These are phyloP conservation scores for Mus minutoides DNA, from an alignment of 2,797 vertebrate genomes.

Conservation along the genomic window DNA sequence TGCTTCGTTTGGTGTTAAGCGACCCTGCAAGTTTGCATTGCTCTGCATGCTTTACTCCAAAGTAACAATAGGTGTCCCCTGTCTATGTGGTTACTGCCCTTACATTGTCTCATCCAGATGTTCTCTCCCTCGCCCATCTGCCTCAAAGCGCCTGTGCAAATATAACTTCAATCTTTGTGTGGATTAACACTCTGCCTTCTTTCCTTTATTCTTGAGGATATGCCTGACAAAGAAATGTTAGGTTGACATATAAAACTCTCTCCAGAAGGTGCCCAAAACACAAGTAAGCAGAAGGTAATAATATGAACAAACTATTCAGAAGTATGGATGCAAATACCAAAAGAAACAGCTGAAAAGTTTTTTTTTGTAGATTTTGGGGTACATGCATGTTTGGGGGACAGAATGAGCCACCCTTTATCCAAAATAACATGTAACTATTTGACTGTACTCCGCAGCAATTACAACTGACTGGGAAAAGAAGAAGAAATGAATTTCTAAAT, in stretches of 20 bases:
- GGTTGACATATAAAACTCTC: constrained; percentile 62
- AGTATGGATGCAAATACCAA: constrained; percentile 52
- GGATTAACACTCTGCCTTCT: constrained; percentile 30
- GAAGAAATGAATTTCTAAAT: constrained; percentile 40
- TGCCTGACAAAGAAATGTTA: constrained; percentile 58
- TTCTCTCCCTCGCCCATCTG: not conserved
- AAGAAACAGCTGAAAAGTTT: constrained; percentile 18
- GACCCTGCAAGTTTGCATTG: not conserved
- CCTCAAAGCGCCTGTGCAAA: not conserved
- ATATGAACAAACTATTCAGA: constrained; percentile 53
- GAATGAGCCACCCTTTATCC: not conserved
- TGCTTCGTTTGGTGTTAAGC: constrained; percentile 29
- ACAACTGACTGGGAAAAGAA: constrained; percentile 20
- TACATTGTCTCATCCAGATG: fast-evolving
- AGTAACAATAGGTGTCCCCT: not conserved
- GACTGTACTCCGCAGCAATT: constrained; percentile 23
- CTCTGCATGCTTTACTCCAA: not conserved
- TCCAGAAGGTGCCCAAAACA: constrained; percentile 9
- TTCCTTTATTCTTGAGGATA: constrained; percentile 56
- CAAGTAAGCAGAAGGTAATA: constrained; percentile 49
- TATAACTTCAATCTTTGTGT: not conserved
- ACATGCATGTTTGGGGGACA: not conserved
- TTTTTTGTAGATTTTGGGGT: not conserved
- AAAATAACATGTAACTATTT: not conserved
- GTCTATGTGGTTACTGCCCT: not conserved